These are phyloP conservation scores for Siderastrea radians DNA, from an alignment of 92 coral and sea anemone species.

Conservation along the genomic window DNA sequence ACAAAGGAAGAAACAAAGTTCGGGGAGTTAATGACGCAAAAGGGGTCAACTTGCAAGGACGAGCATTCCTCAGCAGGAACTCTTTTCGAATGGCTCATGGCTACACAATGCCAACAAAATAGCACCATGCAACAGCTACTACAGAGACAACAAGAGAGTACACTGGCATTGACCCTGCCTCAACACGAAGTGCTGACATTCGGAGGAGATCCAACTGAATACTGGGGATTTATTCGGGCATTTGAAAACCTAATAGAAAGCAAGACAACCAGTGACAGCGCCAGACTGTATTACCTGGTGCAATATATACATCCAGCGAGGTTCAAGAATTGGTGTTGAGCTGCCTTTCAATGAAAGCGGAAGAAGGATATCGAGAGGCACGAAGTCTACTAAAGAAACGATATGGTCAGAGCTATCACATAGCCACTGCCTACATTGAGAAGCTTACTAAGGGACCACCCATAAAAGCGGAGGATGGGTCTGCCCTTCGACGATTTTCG, in stretches of 20 bases:
- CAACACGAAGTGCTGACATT: conserved; percentile 71
- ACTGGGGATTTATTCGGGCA: conserved; percentile 71
- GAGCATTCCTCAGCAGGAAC: conserved; percentile 1
- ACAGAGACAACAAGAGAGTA: conserved; percentile 65
- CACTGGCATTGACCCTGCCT: conserved; percentile 70
- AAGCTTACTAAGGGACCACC: conserved; percentile 49
- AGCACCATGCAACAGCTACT: conserved; percentile 34
- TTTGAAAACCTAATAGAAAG: conserved; percentile 75
- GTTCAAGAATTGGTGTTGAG: conserved; percentile 75
- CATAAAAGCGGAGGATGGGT: conserved; percentile 74
- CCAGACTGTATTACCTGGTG: conserved; percentile 70
- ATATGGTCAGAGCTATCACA: conserved; percentile 75
- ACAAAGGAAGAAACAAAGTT: too few relatives aligned
- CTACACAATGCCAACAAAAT: conserved; percentile 44
- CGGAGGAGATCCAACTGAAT: conserved; percentile 68
- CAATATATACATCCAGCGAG: conserved; percentile 67
- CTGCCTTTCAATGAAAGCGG: conserved; percentile 67
- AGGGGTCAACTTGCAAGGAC: conserved; percentile 13
- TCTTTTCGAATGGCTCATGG: conserved; percentile 13
- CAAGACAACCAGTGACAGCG: conserved; percentile 58
- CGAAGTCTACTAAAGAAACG: conserved; percentile 45
- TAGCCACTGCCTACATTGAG: conserved; percentile 68
- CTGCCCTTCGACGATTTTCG: conserved; percentile 69
- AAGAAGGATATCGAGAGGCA: conserved; percentile 69
- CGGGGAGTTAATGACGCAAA: too few relatives aligned